Percentiles rank a stretch among this genome's conserved stretches.
Evolutionary conservation across 2,797 vertebrate genomes (phyloP).

Genomic region (Gobionotothen gibberifrons): DNA sequence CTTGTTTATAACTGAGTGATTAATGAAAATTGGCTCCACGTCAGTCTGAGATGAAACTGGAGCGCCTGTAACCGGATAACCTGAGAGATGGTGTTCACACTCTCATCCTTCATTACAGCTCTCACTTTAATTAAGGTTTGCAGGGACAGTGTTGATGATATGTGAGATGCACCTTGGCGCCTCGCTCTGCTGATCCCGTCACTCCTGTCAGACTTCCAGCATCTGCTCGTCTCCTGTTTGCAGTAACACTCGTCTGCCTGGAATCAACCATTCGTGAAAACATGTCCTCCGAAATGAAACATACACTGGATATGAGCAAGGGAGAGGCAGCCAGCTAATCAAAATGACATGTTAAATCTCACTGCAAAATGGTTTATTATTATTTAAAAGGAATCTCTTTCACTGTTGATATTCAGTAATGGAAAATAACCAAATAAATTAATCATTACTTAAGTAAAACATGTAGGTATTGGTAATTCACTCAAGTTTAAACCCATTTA

Average conservation of each 20-base stretch:
- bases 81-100: slow-evolving; percentile 60
- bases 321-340: slow-evolving; percentile 12
- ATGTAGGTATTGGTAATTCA: background rate
- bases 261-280: slow-evolving; percentile 18
- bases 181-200: slow-evolving; percentile 38
- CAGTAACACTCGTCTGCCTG: slow-evolving; percentile 2
- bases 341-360: slow-evolving; percentile 19
- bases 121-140: slow-evolving; percentile 79
- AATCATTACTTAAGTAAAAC: too few relatives aligned
- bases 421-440: background rate
- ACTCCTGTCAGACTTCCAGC: slow-evolving; percentile 22
- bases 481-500: background rate
- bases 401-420: too few relatives aligned
- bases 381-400: background rate
- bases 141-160: slow-evolving; percentile 43
- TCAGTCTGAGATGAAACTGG: slow-evolving; percentile 52
- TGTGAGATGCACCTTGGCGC: slow-evolving; percentile 38
- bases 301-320: background rate
- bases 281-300: slow-evolving; percentile 19
- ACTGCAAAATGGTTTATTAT: slow-evolving; percentile 33
- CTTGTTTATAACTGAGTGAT: slow-evolving; percentile 36
- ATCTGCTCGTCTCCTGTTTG: slow-evolving; percentile 24
- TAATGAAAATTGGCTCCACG: slow-evolving; percentile 45
- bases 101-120: slow-evolving; percentile 56
- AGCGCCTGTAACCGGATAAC: slow-evolving; percentile 66